These are phyloP conservation scores for Brachionus koreanus DNA, from an alignment of 1,140 invertebrate genomes.

Conservation along the genomic window DNA sequence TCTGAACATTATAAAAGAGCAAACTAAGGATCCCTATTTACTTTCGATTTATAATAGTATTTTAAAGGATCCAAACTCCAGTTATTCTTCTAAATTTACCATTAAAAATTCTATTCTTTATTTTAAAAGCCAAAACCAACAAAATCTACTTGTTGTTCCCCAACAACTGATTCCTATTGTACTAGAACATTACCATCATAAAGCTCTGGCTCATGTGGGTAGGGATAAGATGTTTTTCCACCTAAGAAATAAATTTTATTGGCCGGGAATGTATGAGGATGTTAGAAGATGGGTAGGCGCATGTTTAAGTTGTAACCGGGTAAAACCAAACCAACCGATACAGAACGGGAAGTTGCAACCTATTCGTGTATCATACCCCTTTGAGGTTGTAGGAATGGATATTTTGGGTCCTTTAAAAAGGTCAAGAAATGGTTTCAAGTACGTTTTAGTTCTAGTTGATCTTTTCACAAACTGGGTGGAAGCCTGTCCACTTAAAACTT, in stretches of 20 bases:
- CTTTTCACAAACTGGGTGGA: slow-evolving; percentile 57
- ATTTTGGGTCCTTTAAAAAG: slow-evolving; percentile 47
- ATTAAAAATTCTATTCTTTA: background rate
- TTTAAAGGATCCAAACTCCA: background rate
- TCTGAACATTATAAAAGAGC: background rate
- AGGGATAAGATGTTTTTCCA: background rate
- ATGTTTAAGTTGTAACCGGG: slow-evolving; percentile 33
- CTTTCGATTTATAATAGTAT: background rate
- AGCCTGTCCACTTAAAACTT: slow-evolving; percentile 52
- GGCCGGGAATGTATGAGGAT: slow-evolving; percentile 1
- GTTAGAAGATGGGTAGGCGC: background rate
- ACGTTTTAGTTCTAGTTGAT: slow-evolving; percentile 53
- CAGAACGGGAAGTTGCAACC: background rate
- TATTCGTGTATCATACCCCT: background rate
- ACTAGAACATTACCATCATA: background rate
- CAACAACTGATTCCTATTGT: background rate
- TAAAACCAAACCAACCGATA: background rate
- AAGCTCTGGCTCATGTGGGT: slow-evolving; percentile 21
- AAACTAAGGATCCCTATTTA: background rate
- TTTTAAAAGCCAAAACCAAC: background rate
- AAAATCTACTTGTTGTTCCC: background rate
- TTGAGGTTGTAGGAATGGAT: slow-evolving; percentile 44
- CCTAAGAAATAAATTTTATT: slow-evolving; percentile 6
- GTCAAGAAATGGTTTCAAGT: slow-evolving; percentile 48
- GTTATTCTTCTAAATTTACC: background rate